Evolutionary conservation across 2,888 invertebrate species (phyloP), one percentile per base, ranked within the genome.

Genomic region (Ypsolopha scabrella): DNA sequence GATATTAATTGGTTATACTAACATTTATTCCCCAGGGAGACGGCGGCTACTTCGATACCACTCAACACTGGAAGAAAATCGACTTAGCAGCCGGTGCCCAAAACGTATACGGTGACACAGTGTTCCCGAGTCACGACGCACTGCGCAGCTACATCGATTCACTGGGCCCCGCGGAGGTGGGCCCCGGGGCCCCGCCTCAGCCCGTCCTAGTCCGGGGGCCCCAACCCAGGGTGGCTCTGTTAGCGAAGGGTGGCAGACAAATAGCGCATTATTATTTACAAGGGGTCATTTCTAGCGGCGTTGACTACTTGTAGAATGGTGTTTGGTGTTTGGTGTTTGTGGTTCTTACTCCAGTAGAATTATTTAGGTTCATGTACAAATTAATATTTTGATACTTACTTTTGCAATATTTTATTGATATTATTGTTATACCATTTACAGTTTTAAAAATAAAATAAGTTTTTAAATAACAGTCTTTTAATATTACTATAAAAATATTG

Each of bases 11-110:
- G 24, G n/a, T n/a, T n/a, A n/a, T n/a, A 36, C 11, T 41, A 6
- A 6, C 13, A 14, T 34, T 45, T 13, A 24, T 6, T 11, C 41
- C 14, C 0, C 67, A 83, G 80, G 81, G 85, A n/a, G 74, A 74
- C 41, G 79, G 83, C 52, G 86, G 86, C 0, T 86, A 82, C 70
- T 82, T 86, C 68, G 75, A 75, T 51, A 83, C 80, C 0, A 47
- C 67, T 0, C 53, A 60, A 1, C 60, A 72, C 0, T 86, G 86
- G 86, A 53, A 57, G 41, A 52, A 62, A 0, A 9, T 70, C 0
- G 59, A 67, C 38, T 56, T 69, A 0, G 67, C 61, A 1, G 65
- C 67, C 1, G 52, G 57, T 9, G 36, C 58, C 24, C 24, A 24
- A 24, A 24, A 24, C 6, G 52, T 75, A 10, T 85, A 85, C 65